Base-by-base conservation (phyloP, 2,797 vertebrate genomes). In the Myripristis murdjan region DNA sequence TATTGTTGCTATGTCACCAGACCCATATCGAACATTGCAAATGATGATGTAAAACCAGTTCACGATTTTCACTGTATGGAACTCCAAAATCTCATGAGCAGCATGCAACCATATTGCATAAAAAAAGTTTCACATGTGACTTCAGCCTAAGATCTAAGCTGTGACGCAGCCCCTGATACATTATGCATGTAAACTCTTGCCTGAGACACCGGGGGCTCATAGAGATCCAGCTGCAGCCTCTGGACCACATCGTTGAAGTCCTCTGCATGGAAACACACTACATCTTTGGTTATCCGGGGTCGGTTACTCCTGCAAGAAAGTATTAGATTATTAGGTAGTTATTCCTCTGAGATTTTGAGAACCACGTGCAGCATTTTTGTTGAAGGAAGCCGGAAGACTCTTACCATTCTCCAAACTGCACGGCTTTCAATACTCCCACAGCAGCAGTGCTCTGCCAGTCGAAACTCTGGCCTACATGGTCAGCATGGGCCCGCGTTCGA, bases 361-460 rank as follows among this genome's bases (percentile, higher is more conserved):
- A 39, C 12, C 37, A 39, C 5, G 37, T 15, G 11, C 22, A 1
- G 18, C 7, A 35, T 35, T 15, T 46, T 22, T 5, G 49, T 49
- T 7, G 15, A 3, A 31, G 5, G 14, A n/a, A 4, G 12, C 15
- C 28, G 8, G 58, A 56, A 37, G 16, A 22, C 10, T 6, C 56
- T 91, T 77, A 99, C 97, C 97, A 96, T 91, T 99, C 97, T 92
- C 97, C 97, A 57, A 98, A 99, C 89, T 97, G 97, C 58, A 99
- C 97, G 4, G 98, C 98, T 92, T 99, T 99, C 84, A 99, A 94
- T 8, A 99, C 98, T 0, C 98, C 98, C 0, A 99, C 98, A 22
- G 98, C 98, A n/a, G 98, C 98, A 0, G 98, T 99, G 90, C 97
- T 99, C 94, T 99, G 97, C 98, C 98, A 99, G 94, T 99, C 98